A percentile compares a stretch with the other conserved stretches of the same genome.
phyloP scores from a whole-genome alignment of 2,888 invertebrate genomes.

The Drosophila affinis region DNA sequence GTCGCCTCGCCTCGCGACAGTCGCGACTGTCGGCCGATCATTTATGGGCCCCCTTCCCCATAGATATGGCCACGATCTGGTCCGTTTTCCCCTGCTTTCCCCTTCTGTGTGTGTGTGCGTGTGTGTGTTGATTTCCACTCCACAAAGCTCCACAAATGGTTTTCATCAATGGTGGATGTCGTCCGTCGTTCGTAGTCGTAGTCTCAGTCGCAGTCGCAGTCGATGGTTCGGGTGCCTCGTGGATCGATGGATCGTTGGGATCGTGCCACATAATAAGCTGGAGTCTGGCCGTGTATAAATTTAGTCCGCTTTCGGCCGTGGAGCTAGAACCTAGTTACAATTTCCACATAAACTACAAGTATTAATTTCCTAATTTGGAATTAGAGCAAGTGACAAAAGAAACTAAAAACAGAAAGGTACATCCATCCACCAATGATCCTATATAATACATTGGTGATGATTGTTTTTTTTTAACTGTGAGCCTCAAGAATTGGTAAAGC shows the following conservation, averaged over 20 bases:
- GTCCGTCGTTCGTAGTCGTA: conserved; percentile 1
- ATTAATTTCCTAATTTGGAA: background rate
- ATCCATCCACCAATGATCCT: background rate
- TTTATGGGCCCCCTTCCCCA: background rate
- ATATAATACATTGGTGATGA: background rate
- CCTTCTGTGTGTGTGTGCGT: no score
- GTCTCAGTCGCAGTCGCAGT: conserved; percentile 3
- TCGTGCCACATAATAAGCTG: conserved; percentile 59
- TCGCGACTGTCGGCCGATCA: background rate
- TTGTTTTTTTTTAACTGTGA: background rate
- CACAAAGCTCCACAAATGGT: background rate
- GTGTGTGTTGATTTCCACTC: background rate
- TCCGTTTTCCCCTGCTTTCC: background rate
- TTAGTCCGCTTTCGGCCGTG: conserved; percentile 60
- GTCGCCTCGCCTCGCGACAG: background rate
- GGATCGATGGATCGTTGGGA: conserved; percentile 6
- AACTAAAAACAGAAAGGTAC: background rate
- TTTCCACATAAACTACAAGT: background rate
- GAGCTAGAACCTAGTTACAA: conserved; percentile 45
- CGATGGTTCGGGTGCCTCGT: background rate
- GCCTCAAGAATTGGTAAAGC: background rate
- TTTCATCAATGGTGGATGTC: background rate
- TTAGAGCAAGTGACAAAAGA: background rate
- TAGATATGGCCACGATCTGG: background rate
- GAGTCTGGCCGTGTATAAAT: conserved; percentile 66